Percentiles rank a stretch among this genome's conserved stretches.
Conservation (phyloP, 92 coral and sea anemone species). For the Chrysogorgia sp. region DNA sequence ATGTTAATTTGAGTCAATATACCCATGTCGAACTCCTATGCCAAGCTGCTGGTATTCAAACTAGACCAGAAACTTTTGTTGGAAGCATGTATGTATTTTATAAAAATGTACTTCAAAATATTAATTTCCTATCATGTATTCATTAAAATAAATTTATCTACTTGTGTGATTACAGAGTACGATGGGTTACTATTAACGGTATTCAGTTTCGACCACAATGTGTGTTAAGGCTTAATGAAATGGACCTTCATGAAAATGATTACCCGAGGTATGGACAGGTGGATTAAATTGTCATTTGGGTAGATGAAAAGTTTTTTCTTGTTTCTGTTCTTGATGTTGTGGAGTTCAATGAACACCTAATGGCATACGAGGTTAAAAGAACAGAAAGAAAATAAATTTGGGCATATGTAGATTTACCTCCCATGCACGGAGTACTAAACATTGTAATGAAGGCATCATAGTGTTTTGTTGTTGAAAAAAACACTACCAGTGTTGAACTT, state of each 20-base stretch:
- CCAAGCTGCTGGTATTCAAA: background rate
- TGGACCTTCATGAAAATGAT: slow-evolving; percentile 39
- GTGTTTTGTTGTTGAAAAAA: slow-evolving; percentile 22
- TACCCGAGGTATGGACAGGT: slow-evolving; percentile 54
- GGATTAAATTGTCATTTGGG: slow-evolving; percentile 49
- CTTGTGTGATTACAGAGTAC: slow-evolving; percentile 1
- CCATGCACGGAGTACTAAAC: slow-evolving; percentile 21
- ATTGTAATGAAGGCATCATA: slow-evolving; percentile 2
- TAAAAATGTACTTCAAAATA: background rate
- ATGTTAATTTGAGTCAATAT: too few relatives aligned
- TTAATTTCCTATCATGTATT: background rate
- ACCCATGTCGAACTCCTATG: background rate
- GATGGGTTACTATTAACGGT: slow-evolving; percentile 13
- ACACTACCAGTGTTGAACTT: slow-evolving; percentile 20
- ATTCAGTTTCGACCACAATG: slow-evolving; percentile 50
- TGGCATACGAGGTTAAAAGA: slow-evolving; percentile 39
- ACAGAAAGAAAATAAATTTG: slow-evolving; percentile 23
- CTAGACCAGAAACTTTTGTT: background rate
- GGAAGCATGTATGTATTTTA: background rate
- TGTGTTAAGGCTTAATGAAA: slow-evolving; percentile 41
- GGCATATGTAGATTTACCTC: slow-evolving; percentile 2
- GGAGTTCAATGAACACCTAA: slow-evolving; percentile 30
- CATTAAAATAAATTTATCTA: background rate
- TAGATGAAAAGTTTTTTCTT: slow-evolving; percentile 52
- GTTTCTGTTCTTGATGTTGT: slow-evolving; percentile 32